These are phyloP conservation scores for Synergus itoensis DNA, from an alignment of 2,888 invertebrate species.

Conservation along the genomic window DNA sequence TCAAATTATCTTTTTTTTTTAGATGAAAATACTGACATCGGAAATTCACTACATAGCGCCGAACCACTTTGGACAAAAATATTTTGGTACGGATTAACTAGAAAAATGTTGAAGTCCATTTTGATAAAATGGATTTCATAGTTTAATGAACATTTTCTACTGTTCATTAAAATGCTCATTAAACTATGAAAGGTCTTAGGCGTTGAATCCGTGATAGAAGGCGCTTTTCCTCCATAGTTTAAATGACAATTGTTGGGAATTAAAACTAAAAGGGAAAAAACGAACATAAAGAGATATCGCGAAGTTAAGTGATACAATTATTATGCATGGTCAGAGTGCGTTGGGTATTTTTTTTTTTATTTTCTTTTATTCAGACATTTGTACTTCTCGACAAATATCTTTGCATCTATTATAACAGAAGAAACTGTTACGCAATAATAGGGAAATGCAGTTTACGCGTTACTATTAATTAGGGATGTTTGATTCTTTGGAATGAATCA, in stretches of 20 bases:
- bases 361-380: neutral
- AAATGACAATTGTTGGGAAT: neutral
- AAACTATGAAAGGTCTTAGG: neutral
- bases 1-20: slow-evolving; percentile 53
- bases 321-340: neutral
- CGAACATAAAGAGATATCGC: neutral
- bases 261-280: neutral
- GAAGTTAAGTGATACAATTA: neutral
- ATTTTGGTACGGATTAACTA: slow-evolving; percentile 96
- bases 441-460: neutral
- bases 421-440: neutral
- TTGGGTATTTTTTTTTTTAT: neutral
- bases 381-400: neutral
- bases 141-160: no score
- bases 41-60: slow-evolving; percentile 97
- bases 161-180: neutral
- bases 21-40: slow-evolving; percentile 96
- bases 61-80: slow-evolving; percentile 98
- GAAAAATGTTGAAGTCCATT: slow-evolving; percentile 46
- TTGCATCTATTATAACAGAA: neutral
- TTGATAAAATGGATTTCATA: no score
- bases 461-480: neutral
- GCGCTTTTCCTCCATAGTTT: neutral
- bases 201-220: neutral
- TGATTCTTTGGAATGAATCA: no score